phyloP scores from a whole-genome alignment of 2,797 vertebrate species.

The Sebastes baramenuke region DNA sequence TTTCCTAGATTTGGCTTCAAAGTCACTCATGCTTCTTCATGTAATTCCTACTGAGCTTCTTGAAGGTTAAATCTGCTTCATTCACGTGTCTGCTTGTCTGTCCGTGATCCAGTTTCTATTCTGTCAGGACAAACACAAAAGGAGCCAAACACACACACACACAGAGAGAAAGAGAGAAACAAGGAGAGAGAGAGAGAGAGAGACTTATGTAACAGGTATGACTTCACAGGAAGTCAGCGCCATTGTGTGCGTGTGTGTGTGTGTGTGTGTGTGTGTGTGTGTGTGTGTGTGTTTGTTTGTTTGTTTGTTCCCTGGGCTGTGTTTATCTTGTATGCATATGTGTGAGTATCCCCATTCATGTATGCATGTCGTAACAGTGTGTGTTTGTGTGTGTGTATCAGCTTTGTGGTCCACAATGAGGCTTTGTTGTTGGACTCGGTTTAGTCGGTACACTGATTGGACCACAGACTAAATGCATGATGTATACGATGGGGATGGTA shows the following conservation, averaged over 20 bases:
- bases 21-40: background rate
- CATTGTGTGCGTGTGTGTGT: slow-evolving; percentile 6
- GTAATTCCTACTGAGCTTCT: background rate
- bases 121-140: slow-evolving; percentile 42
- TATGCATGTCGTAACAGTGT: background rate
- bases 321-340: background rate
- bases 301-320: background rate
- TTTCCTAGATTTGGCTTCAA: background rate
- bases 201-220: slow-evolving; percentile 73
- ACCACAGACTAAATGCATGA: background rate
- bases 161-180: background rate
- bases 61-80: slow-evolving; percentile 11
- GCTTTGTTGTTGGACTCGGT: slow-evolving; percentile 29
- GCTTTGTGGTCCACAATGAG: slow-evolving; percentile 28
- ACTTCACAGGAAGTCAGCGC: slow-evolving; percentile 72
- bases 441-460: background rate
- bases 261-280: slow-evolving; percentile 6
- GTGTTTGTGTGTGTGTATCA: background rate
- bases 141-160: slow-evolving; percentile 19
- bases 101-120: slow-evolving; percentile 27
- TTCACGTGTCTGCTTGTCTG: background rate
- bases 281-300: background rate
- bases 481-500: background rate
- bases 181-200: background rate
- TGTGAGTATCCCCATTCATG: background rate